phyloP scores from a whole-genome alignment of 2,113 vertebrate species.

The Hemicordylus capensis region DNA sequence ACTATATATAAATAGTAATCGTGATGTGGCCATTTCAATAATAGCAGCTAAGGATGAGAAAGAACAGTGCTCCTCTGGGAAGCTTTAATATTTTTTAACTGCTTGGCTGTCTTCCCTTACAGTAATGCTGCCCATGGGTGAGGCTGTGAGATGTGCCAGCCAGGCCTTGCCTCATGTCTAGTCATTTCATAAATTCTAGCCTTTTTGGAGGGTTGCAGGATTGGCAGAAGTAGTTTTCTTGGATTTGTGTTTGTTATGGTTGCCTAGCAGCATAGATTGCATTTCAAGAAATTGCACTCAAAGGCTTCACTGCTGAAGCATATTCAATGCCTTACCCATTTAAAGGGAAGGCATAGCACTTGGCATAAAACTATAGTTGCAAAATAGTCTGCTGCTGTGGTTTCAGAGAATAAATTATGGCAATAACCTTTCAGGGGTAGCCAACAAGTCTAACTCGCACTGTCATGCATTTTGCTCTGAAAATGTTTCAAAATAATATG shows the following conservation, averaged over 20 bases:
- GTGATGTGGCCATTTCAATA: not conserved
- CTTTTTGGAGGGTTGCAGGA: slow-evolving; percentile 40
- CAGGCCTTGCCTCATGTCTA: slow-evolving; percentile 47
- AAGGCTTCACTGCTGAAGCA: not conserved
- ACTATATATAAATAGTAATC: not conserved
- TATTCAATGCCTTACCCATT: not conserved
- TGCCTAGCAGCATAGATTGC: slow-evolving; percentile 54
- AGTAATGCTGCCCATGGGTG: slow-evolving; percentile 23
- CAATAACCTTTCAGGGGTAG: not conserved
- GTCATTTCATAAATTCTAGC: slow-evolving; percentile 49
- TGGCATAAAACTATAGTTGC: not conserved
- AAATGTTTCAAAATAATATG: not conserved
- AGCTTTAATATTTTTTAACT: slow-evolving; percentile 29
- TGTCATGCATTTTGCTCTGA: not conserved
- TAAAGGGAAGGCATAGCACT: not conserved
- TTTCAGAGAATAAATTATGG: not conserved
- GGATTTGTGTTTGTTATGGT: slow-evolving; percentile 48
- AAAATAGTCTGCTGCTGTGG: not conserved
- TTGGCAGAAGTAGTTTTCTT: slow-evolving; percentile 30
- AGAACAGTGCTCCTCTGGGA: slow-evolving; percentile 16
- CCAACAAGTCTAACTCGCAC: not conserved
- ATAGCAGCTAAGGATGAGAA: slow-evolving; percentile 18
- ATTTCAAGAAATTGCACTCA: slow-evolving; percentile 41
- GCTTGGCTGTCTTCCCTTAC: slow-evolving; percentile 11
- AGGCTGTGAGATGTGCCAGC: not conserved